phyloP scores from a whole-genome alignment of 2,797 vertebrate genomes.

The Neosilurus hyrtlii region DNA sequence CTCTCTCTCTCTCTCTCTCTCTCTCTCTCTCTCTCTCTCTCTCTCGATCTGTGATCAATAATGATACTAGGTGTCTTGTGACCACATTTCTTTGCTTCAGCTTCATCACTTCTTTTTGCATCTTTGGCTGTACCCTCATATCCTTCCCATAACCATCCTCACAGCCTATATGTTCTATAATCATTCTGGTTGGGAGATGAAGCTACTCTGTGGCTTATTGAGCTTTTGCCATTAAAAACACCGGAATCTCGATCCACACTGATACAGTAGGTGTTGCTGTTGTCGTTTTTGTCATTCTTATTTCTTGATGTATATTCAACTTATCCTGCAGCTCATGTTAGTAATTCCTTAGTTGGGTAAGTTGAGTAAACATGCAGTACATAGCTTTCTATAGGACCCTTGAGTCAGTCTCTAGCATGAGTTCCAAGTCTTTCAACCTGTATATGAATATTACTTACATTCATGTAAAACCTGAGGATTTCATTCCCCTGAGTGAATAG shows the following conservation, averaged over 20 bases:
- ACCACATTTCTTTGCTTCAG: slow-evolving; percentile 27
- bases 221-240: background rate
- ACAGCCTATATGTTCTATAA: slow-evolving; percentile 11
- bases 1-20: slow-evolving; percentile 3
- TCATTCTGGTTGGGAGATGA: slow-evolving; percentile 15
- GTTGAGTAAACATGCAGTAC: background rate
- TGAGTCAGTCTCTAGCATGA: slow-evolving; percentile 14
- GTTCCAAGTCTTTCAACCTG: slow-evolving; percentile 22
- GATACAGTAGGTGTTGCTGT: background rate
- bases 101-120: slow-evolving; percentile 26
- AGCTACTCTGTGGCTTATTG: slow-evolving; percentile 11
- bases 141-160: slow-evolving; percentile 19
- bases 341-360: background rate
- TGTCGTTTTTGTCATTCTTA: background rate
- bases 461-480: background rate
- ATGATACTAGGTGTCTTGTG: slow-evolving; percentile 38
- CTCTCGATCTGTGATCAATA: slow-evolving; percentile 40
- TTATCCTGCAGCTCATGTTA: background rate
- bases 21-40: slow-evolving; percentile 14
- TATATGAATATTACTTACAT: slow-evolving; percentile 25
- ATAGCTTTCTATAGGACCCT: background rate
- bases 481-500: slow-evolving; percentile 25
- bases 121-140: slow-evolving; percentile 23
- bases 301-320: background rate
- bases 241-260: background rate